Conservation (phyloP, 2,888 invertebrate species). For the Hyposoter didymator region DNA sequence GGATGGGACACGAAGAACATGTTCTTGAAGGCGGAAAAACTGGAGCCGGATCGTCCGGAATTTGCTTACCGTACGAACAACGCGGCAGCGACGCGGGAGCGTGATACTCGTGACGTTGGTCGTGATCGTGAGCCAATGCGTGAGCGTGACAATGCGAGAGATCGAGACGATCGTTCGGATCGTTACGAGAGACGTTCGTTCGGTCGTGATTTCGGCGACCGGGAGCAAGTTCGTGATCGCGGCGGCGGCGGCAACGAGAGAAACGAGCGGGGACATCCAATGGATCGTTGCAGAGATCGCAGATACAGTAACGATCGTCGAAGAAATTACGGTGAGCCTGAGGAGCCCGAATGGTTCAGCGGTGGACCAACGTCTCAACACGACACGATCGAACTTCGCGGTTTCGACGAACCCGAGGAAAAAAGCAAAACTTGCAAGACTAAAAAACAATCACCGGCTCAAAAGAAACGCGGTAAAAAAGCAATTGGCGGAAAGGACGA, state of each 20-base stretch:
- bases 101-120: slow-evolving; percentile 70
- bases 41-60: slow-evolving; percentile 80
- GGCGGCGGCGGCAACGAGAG: slow-evolving; percentile 78
- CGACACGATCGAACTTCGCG: slow-evolving; percentile 96
- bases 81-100: slow-evolving; percentile 72
- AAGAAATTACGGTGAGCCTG: slow-evolving; percentile 86
- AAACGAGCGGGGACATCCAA: slow-evolving; percentile 77
- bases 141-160: slow-evolving; percentile 80
- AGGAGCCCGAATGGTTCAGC: slow-evolving; percentile 96
- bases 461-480: slow-evolving; percentile 84
- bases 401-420: slow-evolving; percentile 92
- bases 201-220: slow-evolving; percentile 85
- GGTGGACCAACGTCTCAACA: slow-evolving; percentile 95
- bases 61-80: slow-evolving; percentile 79
- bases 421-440: slow-evolving; percentile 75
- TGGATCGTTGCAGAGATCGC: slow-evolving; percentile 79
- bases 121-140: slow-evolving; percentile 76
- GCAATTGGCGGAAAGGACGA: slow-evolving; percentile 82
- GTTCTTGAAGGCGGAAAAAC: slow-evolving; percentile 76
- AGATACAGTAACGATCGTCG: slow-evolving; percentile 84
- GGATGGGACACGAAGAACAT: slow-evolving; percentile 76
- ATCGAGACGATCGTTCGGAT: slow-evolving; percentile 83
- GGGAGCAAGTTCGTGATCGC: slow-evolving; percentile 77
- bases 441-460: slow-evolving; percentile 84
- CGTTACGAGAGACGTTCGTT: slow-evolving; percentile 85